These are phyloP conservation scores for Zelleria hepariella DNA, from an alignment of 2,888 invertebrate genomes.

Conservation along the genomic window DNA sequence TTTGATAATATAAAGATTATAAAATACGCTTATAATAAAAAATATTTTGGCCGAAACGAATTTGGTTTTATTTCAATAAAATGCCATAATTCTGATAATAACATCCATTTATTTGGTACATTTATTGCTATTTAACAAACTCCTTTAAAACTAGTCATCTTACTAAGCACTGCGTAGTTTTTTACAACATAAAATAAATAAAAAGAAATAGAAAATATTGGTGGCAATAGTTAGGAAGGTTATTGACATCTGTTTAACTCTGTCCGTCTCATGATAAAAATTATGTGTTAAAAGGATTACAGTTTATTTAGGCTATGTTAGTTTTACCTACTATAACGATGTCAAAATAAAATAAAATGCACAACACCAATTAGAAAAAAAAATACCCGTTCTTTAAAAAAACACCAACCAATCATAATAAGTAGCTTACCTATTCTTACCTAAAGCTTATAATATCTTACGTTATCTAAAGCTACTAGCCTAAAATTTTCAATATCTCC, in stretches of 20 bases:
- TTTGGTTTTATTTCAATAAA: not conserved
- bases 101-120: not conserved
- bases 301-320: too few species aligned
- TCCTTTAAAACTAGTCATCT: not conserved
- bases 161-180: not conserved
- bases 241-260: too few species aligned
- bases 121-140: not conserved
- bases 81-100: not conserved
- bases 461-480: not conserved
- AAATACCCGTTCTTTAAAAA: too few species aligned
- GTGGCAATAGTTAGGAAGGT: too few species aligned
- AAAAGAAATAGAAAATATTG: too few species aligned
- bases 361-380: too few species aligned
- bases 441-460: not conserved
- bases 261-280: too few species aligned
- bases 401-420: too few species aligned
- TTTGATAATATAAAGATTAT: constrained; percentile 60
- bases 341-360: too few species aligned
- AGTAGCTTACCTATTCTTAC: too few species aligned
- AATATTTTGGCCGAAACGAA: constrained; percentile 65
- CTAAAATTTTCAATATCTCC: constrained; percentile 3
- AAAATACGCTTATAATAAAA: constrained; percentile 66
- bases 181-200: not conserved
- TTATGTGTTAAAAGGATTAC: too few species aligned
- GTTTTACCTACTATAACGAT: too few species aligned